These are phyloP conservation scores for Pristiophorus japonicus DNA, from an alignment of 2,113 vertebrate genomes.

Conservation along the genomic window DNA sequence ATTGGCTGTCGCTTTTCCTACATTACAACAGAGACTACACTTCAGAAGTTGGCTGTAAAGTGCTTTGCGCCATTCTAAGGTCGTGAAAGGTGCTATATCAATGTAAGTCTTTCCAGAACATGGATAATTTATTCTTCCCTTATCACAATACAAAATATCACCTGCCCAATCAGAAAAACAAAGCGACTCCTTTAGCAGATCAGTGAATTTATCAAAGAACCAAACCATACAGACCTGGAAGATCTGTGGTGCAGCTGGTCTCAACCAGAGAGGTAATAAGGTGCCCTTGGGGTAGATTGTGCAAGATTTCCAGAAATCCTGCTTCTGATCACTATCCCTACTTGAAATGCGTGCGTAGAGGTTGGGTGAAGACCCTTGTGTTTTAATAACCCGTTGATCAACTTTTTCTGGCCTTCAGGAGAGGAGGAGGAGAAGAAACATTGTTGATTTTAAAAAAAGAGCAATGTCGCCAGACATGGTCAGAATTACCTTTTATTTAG, in stretches of 20 bases:
- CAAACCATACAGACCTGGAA: neutral
- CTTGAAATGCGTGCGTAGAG: neutral
- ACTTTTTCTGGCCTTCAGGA: neutral
- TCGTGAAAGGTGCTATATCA: no score
- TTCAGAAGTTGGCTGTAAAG: no score
- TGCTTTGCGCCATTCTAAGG: no score
- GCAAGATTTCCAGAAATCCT: neutral
- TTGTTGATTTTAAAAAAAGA: neutral
- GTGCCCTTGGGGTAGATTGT: neutral
- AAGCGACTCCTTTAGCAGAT: neutral
- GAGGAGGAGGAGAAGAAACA: neutral
- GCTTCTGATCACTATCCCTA: neutral
- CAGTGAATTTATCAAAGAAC: neutral
- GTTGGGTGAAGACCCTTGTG: no score
- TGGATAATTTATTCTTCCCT: neutral
- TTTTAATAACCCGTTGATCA: neutral
- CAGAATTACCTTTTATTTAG: neutral
- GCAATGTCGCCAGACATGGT: neutral
- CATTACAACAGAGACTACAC: no score
- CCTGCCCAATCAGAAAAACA: neutral
- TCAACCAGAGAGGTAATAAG: neutral
- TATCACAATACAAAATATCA: neutral
- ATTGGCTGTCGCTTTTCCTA: no score
- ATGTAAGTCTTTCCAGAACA: neutral
- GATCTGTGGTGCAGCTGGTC: neutral